Evolutionary conservation across 2,888 invertebrate species (phyloP).

Genomic region (Caenorhabditis afra): DNA sequence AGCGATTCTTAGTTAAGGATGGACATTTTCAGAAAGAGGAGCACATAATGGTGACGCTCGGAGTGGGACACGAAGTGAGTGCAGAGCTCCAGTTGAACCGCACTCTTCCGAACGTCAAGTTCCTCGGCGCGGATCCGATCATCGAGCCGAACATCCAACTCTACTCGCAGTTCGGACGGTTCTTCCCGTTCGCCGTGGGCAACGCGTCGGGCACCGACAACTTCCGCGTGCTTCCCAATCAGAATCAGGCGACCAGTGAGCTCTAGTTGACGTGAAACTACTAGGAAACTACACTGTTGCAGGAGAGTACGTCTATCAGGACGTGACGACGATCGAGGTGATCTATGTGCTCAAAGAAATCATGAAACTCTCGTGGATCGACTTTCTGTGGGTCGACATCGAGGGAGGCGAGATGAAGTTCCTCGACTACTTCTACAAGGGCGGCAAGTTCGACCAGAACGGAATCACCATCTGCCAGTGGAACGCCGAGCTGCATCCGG

Average conservation of each 20-base stretch:
- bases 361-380: conserved; percentile 37
- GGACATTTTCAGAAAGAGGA: conserved; percentile 9
- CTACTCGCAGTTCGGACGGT: conserved; percentile 51
- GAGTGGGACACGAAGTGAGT: conserved; percentile 39
- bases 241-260: conserved; percentile 41
- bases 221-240: conserved; percentile 45
- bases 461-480: conserved; percentile 59
- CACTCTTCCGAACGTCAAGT: conserved; percentile 32
- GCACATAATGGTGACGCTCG: conserved; percentile 28
- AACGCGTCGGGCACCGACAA: conserved; percentile 21
- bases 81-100: conserved; percentile 28
- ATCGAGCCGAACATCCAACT: conserved; percentile 50
- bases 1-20: background rate
- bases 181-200: conserved; percentile 59
- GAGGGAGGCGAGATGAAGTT: conserved; percentile 55
- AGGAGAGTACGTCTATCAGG: conserved; percentile 35
- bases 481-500: conserved; percentile 45
- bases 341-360: conserved; percentile 42
- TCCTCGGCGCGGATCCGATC: conserved; percentile 63
- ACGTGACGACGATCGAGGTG: conserved; percentile 53
- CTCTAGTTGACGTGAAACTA: background rate
- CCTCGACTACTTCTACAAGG: conserved; percentile 47
- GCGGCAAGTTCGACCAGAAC: conserved; percentile 49
- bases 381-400: conserved; percentile 55
- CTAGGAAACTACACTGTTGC: background rate